A percentile compares a stretch with the other conserved stretches of the same genome.
These are phyloP conservation scores for Phrynocephalus vlangalii DNA, from an alignment of 2,797 vertebrate genomes.

Conservation along the genomic window DNA sequence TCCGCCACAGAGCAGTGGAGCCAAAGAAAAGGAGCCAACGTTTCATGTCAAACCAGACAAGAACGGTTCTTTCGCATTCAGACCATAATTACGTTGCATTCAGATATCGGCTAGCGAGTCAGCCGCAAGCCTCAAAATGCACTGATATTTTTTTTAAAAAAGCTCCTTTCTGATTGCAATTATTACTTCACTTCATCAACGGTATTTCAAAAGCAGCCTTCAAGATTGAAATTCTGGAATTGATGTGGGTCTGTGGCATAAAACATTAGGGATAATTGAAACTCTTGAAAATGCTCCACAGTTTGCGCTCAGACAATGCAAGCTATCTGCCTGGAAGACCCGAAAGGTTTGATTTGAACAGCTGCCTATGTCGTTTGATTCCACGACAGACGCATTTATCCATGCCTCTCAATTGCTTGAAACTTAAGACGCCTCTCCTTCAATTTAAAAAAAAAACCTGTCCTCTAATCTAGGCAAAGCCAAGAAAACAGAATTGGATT, in stretches of 20 bases:
- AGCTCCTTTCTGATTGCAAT: neutral
- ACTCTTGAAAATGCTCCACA: neutral
- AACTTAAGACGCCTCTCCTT: neutral
- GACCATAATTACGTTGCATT: constrained; percentile 9
- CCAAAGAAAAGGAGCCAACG: constrained; percentile 41
- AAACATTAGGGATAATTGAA: neutral
- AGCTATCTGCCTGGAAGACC: neutral
- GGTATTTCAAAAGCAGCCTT: neutral
- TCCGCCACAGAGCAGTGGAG: neutral
- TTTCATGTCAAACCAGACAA: constrained; percentile 43
- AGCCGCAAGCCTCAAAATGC: neutral
- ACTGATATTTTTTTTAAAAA: neutral
- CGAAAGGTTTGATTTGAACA: neutral
- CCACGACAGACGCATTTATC: neutral
- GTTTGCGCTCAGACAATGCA: neutral
- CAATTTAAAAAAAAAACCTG: neutral
- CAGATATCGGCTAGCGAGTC: constrained; percentile 33
- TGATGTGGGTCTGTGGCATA: neutral
- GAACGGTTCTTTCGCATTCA: constrained; percentile 7
- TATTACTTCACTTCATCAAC: neutral
- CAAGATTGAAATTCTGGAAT: neutral
- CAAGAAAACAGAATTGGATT: neutral
- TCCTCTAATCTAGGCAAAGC: neutral
- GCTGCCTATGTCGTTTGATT: neutral
- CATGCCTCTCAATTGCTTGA: no score